Evolutionary conservation across 1,140 invertebrate genomes (phyloP).

Genomic region (Tetramorium parvispinum): DNA sequence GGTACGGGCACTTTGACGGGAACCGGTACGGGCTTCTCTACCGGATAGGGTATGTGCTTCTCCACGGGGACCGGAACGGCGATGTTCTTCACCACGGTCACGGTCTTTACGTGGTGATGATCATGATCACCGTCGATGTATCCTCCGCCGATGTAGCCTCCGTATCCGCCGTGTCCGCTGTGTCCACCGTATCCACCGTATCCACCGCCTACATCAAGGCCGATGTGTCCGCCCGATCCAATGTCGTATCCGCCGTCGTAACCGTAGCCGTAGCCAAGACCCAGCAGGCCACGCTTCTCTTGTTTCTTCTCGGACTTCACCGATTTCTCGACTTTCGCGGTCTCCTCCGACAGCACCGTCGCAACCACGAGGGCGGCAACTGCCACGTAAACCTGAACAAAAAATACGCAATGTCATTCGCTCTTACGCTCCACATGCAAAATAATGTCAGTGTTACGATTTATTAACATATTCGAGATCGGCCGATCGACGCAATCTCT

Average conservation of each 20-base stretch:
- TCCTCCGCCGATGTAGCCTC: conserved; percentile 77
- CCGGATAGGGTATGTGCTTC: conserved; percentile 83
- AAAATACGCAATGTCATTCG: conserved; percentile 65
- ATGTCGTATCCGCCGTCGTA: conserved; percentile 87
- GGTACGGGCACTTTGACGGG: conserved; percentile 88
- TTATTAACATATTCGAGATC: background rate
- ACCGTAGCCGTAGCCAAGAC: conserved; percentile 88
- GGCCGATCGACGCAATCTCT: background rate
- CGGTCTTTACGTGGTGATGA: conserved; percentile 88
- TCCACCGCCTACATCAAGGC: conserved; percentile 62
- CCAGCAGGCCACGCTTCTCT: conserved; percentile 88
- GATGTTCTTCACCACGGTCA: conserved; percentile 90
- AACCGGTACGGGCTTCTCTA: conserved; percentile 81
- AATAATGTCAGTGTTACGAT: background rate
- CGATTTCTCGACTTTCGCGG: conserved; percentile 86
- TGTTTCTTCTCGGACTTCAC: conserved; percentile 87
- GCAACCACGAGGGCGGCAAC: conserved; percentile 89
- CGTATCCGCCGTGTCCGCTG: conserved; percentile 71
- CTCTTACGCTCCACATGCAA: background rate
- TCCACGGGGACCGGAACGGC: conserved; percentile 84
- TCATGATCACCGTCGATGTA: conserved; percentile 73
- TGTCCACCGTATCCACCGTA: conserved; percentile 63
- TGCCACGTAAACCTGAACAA: conserved; percentile 89
- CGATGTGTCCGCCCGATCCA: conserved; percentile 83
- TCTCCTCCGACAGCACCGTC: conserved; percentile 87